Percentiles rank a stretch among this genome's conserved stretches.
phyloP scores from a whole-genome alignment of 2,113 vertebrate genomes.

The Nyctibius bracteatus region DNA sequence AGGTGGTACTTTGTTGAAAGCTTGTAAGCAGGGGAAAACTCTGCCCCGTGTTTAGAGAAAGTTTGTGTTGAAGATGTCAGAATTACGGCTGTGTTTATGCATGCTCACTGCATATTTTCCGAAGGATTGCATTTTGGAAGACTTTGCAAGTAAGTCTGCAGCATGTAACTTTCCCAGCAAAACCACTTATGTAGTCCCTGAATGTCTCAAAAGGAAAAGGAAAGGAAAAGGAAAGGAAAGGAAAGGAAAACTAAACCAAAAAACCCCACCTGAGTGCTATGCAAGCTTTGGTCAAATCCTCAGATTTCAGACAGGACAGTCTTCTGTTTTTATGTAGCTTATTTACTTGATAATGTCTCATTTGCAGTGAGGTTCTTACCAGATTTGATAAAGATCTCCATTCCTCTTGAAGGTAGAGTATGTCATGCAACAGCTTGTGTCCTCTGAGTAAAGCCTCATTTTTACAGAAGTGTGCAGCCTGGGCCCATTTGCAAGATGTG shows the following conservation, averaged over 20 bases:
- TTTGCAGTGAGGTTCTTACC: not conserved
- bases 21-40: not conserved
- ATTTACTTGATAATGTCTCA: not conserved
- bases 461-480: not conserved
- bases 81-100: rapidly evolving
- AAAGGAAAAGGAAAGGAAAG: not conserved
- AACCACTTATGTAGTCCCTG: not conserved
- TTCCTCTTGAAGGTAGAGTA: not conserved
- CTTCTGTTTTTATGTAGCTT: not conserved
- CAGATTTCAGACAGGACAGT: not conserved
- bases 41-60: not conserved
- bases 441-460: not conserved
- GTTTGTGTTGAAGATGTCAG: not conserved
- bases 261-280: not conserved
- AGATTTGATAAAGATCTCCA: not conserved
- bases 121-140: not conserved
- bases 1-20: not conserved
- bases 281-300: not conserved
- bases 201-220: not conserved
- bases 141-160: not conserved
- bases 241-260: not conserved
- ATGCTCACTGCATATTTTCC: not conserved
- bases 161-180: not conserved
- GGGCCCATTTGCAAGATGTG: not conserved
- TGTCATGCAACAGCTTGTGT: not conserved